Conservation (phyloP, 2,888 invertebrate genomes). For the Spialia ferax region DNA sequence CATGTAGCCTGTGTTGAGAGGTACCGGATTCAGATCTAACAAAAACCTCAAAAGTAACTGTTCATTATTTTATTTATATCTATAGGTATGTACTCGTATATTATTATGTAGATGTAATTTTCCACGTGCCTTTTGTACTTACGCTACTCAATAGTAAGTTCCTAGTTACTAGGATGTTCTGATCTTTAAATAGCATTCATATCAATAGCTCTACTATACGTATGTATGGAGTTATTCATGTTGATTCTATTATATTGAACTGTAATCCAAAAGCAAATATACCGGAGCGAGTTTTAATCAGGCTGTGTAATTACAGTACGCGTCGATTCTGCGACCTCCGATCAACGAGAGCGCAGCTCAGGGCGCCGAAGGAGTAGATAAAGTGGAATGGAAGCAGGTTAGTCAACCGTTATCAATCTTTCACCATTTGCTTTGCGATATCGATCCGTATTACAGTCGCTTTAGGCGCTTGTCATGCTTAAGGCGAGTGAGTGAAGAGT, state of each 20-base stretch:
- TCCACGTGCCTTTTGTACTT: too few relatives aligned
- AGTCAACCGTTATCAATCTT: slow-evolving; percentile 57
- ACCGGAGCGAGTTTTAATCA: slow-evolving; percentile 9
- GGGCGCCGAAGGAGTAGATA: slow-evolving; percentile 90
- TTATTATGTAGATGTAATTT: too few relatives aligned
- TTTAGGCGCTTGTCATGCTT: slow-evolving; percentile 5
- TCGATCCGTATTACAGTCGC: slow-evolving; percentile 19
- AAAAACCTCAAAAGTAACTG: too few relatives aligned
- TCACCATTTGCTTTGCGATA: slow-evolving; percentile 42
- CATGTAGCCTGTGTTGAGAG: too few relatives aligned
- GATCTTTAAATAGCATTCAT: too few relatives aligned
- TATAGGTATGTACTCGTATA: too few relatives aligned
- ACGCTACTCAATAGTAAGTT: too few relatives aligned
- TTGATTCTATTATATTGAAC: neutral
- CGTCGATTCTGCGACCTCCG: slow-evolving; percentile 94
- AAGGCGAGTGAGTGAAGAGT: neutral
- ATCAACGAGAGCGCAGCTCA: slow-evolving; percentile 89
- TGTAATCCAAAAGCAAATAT: neutral
- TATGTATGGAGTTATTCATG: neutral
- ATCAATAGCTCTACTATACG: too few relatives aligned
- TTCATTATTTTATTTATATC: too few relatives aligned
- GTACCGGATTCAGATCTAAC: too few relatives aligned
- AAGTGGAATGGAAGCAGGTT: slow-evolving; percentile 97
- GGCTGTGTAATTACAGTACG: slow-evolving; percentile 89
- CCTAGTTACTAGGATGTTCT: too few relatives aligned